Evolutionary conservation across 2,113 vertebrate species (phyloP).

Genomic region (Otus sunia): DNA sequence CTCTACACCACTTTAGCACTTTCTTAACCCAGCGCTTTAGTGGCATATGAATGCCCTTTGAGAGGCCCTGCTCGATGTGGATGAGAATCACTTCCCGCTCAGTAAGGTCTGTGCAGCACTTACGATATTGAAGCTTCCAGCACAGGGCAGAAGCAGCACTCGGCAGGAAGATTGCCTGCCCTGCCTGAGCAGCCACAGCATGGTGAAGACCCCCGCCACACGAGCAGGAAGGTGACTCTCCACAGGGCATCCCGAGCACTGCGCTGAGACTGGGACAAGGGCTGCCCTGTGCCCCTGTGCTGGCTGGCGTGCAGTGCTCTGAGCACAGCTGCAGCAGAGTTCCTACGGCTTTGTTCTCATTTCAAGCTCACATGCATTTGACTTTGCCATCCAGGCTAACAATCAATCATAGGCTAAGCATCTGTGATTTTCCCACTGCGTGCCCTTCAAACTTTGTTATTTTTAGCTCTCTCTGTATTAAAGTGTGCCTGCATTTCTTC

Average conservation of each 20-base stretch:
- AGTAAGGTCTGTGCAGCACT: background rate
- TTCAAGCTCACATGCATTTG: background rate
- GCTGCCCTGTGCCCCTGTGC: fast-evolving
- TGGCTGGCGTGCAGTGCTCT: fast-evolving
- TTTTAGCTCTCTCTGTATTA: background rate
- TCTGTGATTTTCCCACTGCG: background rate
- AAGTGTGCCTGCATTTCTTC: background rate
- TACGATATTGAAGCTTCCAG: background rate
- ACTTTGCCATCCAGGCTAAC: background rate
- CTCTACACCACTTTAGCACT: background rate
- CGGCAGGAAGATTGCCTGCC: background rate
- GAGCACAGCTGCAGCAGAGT: background rate
- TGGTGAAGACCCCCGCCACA: fast-evolving
- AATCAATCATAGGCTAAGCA: background rate
- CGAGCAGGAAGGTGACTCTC: fast-evolving
- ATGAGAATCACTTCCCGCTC: background rate
- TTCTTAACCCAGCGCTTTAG: background rate
- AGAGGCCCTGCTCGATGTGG: background rate
- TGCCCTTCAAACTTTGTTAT: background rate
- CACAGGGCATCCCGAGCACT: fast-evolving
- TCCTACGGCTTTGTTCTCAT: background rate
- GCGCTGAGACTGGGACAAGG: background rate
- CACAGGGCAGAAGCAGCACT: fast-evolving
- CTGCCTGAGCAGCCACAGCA: fast-evolving
- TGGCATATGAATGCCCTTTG: background rate